A percentile compares a stretch with the other conserved stretches of the same genome.
These are phyloP conservation scores for Cyanoramphus novaezelandiae DNA, from an alignment of 2,113 vertebrate genomes.

Conservation along the genomic window DNA sequence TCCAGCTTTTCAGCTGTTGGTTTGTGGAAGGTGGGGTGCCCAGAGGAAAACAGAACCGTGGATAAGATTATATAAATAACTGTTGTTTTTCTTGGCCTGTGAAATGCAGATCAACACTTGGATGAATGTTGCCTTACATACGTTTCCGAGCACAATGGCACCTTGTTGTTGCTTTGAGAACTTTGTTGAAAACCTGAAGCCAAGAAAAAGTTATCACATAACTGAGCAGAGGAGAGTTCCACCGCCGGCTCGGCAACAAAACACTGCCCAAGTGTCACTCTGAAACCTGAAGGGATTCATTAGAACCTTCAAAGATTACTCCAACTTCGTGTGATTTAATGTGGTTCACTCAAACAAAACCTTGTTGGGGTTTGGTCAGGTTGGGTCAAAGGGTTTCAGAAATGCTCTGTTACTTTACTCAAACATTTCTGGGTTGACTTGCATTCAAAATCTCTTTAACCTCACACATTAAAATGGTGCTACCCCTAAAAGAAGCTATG, in stretches of 20 bases:
- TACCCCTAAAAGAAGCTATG: neutral
- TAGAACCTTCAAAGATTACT: slow-evolving; percentile 4
- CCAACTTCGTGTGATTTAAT: slow-evolving; percentile 10
- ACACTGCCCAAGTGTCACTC: slow-evolving; percentile 39
- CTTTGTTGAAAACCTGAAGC: slow-evolving; percentile 76
- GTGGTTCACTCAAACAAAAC: neutral
- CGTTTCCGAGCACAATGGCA: slow-evolving; percentile 77
- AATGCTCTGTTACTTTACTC: fast-evolving
- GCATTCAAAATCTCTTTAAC: neutral
- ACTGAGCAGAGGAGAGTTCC: slow-evolving; percentile 69
- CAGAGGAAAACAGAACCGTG: slow-evolving; percentile 78
- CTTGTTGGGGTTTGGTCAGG: neutral
- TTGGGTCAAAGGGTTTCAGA: neutral
- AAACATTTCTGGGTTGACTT: neutral
- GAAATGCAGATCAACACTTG: slow-evolving; percentile 78
- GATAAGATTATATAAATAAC: slow-evolving; percentile 83
- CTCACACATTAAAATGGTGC: neutral
- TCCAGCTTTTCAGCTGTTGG: slow-evolving; percentile 64
- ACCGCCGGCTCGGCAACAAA: slow-evolving; percentile 31
- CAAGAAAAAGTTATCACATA: slow-evolving; percentile 80
- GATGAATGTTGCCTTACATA: slow-evolving; percentile 82
- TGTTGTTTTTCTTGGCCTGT: slow-evolving; percentile 79
- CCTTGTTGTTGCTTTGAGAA: slow-evolving; percentile 79
- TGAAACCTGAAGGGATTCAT: slow-evolving; percentile 48
- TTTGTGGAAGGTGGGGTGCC: slow-evolving; percentile 71